Evolutionary conservation across 2,113 vertebrate species (phyloP).

Genomic region (Eulemur macaco): DNA sequence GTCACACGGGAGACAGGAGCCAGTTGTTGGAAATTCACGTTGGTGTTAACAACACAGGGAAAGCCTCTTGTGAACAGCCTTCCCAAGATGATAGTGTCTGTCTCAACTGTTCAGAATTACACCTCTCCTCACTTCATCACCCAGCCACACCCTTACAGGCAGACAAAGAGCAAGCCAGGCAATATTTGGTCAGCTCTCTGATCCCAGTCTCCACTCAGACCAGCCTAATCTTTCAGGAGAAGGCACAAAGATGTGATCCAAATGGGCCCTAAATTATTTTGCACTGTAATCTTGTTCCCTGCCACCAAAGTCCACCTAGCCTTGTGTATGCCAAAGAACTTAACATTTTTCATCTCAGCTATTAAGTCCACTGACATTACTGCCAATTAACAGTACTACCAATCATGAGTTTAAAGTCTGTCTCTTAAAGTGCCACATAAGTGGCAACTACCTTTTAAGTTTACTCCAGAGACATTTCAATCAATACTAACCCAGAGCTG

Average conservation of each 20-base stretch:
- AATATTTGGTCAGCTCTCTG: not conserved
- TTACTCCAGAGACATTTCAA: slow-evolving; percentile 83
- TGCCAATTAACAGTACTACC: slow-evolving; percentile 39
- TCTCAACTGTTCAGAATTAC: not conserved
- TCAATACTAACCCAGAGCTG: slow-evolving; percentile 88
- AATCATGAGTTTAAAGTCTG: slow-evolving; percentile 62
- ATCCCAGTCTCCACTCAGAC: not conserved
- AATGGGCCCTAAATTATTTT: not conserved
- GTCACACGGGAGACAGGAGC: not conserved
- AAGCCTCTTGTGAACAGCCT: not conserved
- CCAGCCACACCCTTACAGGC: not conserved
- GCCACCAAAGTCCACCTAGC: slow-evolving; percentile 65
- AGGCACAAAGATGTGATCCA: not conserved
- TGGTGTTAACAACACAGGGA: not conserved
- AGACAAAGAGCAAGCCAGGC: not conserved
- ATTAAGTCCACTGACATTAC: slow-evolving; percentile 29
- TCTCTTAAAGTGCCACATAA: slow-evolving; percentile 65
- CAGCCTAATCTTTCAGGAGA: not conserved
- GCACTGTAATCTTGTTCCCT: too few relatives aligned
- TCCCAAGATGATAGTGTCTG: not conserved
- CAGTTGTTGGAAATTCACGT: accelerated
- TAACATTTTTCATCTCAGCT: not conserved
- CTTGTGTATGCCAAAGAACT: not conserved
- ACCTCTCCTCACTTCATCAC: not conserved
- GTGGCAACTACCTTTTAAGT: slow-evolving; percentile 79